Base-by-base conservation (phyloP, 2,797 vertebrate species). In the Pseudomugil tenellus region DNA sequence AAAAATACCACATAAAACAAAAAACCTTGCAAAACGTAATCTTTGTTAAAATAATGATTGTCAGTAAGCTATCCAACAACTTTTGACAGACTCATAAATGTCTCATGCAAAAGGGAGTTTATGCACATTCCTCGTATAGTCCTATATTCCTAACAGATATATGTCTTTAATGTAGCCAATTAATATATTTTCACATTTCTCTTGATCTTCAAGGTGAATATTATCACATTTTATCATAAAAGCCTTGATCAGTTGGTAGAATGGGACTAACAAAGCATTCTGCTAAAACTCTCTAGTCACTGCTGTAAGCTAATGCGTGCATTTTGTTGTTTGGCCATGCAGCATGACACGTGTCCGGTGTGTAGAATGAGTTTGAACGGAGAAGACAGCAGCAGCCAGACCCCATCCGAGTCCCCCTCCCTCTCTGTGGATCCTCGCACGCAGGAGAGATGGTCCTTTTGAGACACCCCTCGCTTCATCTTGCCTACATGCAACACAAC, bases 341-440 rank as follows among this genome's bases (percentile, higher is more conserved):
- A 98, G 97, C 98, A 98, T 16, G 97, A 99, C 87, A 98, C 97
- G 0, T 98, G 98, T 94, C 98, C 97, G 6, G 97, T 98, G 67
- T 99, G 97, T 93, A 94, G 97, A 91, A 99, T 98, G 93, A 96
- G 97, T 82, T 91, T 98, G 74, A 98, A 93, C 17, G 97, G 96
- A 39, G 96, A 98, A 78, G 96, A 97, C 85, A 96, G 95, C 72
- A 94, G 93, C 76, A 94, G 90, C 84, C 96, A 96, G 83, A 88
- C 91, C 23, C 85, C 91, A 0, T 92, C 95, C 39, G 94, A 90
- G 83, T 85, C 96, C 6, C 94, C 94, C 85, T 90, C 95, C 87
- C 93, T 95, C 58, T 94, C 94, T 90, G 95, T 92, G 53, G 94
- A 96, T 81, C 94, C 93, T 84, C 95, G 95, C 34, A 94, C 95